Conservation (phyloP, 1,140 invertebrate genomes). For the Drosophila nannoptera region DNA sequence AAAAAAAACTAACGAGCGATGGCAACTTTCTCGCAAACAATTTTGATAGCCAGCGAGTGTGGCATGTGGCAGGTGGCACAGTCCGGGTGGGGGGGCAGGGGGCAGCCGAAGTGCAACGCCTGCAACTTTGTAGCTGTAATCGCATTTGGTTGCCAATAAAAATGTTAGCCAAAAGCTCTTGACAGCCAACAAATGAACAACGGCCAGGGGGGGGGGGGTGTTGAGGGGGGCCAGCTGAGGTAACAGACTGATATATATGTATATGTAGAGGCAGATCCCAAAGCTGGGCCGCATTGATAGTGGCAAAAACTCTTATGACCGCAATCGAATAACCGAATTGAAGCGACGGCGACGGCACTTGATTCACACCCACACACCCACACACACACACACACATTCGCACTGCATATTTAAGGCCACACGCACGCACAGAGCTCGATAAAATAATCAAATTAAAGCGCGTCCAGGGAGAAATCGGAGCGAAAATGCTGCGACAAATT, state of each 20-base stretch:
- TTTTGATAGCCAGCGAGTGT: conserved; percentile 10
- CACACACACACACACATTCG: conserved; percentile 8
- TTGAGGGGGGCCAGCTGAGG: too few relatives aligned
- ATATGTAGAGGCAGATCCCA: too few relatives aligned
- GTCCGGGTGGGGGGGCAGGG: too few relatives aligned
- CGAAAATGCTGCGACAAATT: conserved; percentile 54
- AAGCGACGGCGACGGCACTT: neutral
- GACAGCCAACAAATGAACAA: conserved; percentile 4
- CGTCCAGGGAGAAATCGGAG: conserved; percentile 12
- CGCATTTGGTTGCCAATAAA: conserved; percentile 43
- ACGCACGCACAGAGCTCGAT: neutral
- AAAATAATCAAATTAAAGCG: conserved; percentile 54
- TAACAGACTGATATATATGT: too few relatives aligned
- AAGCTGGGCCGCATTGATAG: conserved; percentile 41
- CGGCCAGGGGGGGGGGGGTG: too few relatives aligned
- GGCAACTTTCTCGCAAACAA: conserved; percentile 10
- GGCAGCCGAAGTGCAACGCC: neutral
- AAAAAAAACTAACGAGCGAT: neutral
- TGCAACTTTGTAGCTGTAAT: conserved; percentile 38
- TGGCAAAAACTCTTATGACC: conserved; percentile 57
- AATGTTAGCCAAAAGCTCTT: conserved; percentile 39
- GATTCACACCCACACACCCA: conserved; percentile 29
- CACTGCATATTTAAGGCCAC: conserved; percentile 20
- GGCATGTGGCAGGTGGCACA: neutral
- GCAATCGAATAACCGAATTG: conserved; percentile 57